A percentile compares a stretch with the other conserved stretches of the same genome.
These are phyloP conservation scores for Nephrocerus scutellatus DNA, from an alignment of 2,888 invertebrate genomes.

Conservation along the genomic window DNA sequence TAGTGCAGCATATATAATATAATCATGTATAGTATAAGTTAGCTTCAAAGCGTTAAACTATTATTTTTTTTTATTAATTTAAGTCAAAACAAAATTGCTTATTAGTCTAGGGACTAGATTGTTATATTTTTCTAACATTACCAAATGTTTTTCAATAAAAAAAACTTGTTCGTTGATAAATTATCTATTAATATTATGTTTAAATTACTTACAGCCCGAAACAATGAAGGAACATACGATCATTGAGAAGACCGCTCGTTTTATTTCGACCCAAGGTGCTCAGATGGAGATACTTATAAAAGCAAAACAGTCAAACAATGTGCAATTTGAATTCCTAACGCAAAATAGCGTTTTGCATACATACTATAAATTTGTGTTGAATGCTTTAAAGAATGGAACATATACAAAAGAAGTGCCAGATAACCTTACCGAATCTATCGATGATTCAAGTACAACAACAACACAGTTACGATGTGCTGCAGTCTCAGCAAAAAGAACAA, in stretches of 20 bases:
- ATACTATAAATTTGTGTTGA: conserved; percentile 76
- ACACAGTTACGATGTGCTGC: conserved; percentile 8
- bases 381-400: conserved; percentile 61
- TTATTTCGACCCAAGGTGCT: conserved; percentile 81
- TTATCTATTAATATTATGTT: too few relatives aligned
- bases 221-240: conserved; percentile 84
- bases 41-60: too few relatives aligned
- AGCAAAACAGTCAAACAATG: conserved; percentile 90
- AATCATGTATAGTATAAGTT: too few relatives aligned
- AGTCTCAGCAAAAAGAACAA: conserved; percentile 22
- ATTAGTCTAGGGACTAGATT: not conserved
- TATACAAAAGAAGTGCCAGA: conserved; percentile 42
- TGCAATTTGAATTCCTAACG: conserved; percentile 88
- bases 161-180: too few relatives aligned
- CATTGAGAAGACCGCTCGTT: conserved; percentile 89
- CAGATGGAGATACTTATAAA: conserved; percentile 99
- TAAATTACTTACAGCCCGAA: conserved; percentile 63
- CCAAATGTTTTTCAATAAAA: not conserved
- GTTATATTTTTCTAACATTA: not conserved
- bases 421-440: too few relatives aligned
- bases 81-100: too few relatives aligned
- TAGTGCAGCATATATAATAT: too few relatives aligned
- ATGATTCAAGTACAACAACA: not conserved
- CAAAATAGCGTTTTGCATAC: conserved; percentile 76
- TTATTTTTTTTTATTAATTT: too few relatives aligned